Evolutionary conservation across 2,888 invertebrate species (phyloP).

Genomic region (Orthosia gracilis): DNA sequence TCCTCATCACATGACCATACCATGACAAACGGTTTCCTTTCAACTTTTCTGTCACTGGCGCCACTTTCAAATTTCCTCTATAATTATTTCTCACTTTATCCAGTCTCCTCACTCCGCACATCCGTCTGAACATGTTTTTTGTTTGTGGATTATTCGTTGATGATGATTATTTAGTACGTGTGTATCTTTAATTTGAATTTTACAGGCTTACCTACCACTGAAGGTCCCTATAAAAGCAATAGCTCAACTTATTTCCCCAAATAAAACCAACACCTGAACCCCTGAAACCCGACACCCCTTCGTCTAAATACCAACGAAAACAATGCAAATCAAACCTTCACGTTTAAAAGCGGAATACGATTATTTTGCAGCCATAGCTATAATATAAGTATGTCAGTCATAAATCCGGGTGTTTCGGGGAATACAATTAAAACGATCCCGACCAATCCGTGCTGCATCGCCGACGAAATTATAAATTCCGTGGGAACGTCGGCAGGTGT

Average conservation of each 20-base stretch:
- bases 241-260: conserved; percentile 9
- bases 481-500: conserved; percentile 89
- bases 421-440: conserved; percentile 88
- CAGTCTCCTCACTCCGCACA: too few relatives aligned
- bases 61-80: too few relatives aligned
- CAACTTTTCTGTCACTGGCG: too few relatives aligned
- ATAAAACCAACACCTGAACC: conserved; percentile 17
- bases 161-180: too few relatives aligned
- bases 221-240: neutral
- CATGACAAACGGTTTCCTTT: too few relatives aligned
- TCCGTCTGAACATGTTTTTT: too few relatives aligned
- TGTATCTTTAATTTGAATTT: too few relatives aligned
- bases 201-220: too few relatives aligned
- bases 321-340: conserved; percentile 66
- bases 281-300: conserved; percentile 8
- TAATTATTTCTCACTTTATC: too few relatives aligned
- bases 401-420: conserved; percentile 86
- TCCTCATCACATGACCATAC: too few relatives aligned
- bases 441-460: conserved; percentile 80
- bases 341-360: conserved; percentile 65
- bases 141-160: too few relatives aligned
- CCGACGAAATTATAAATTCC: conserved; percentile 86
- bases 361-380: conserved; percentile 55
- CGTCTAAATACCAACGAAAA: conserved; percentile 53
- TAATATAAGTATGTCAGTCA: conserved; percentile 70